phyloP scores from a whole-genome alignment of 2,113 vertebrate species.

The Australoheros scitulus region DNA sequence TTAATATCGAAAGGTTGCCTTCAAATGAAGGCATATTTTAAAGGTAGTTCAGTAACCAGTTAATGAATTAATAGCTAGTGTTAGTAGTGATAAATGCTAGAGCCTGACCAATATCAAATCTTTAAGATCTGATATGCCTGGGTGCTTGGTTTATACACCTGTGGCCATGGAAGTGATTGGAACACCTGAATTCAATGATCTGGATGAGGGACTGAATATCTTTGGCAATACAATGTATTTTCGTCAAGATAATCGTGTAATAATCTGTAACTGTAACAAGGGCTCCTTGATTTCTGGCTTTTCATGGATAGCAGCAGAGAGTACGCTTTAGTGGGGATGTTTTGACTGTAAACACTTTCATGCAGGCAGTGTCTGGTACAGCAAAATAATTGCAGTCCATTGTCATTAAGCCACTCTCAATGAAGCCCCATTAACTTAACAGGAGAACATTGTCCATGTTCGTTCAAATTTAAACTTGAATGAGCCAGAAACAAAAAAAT shows the following conservation, averaged over 20 bases:
- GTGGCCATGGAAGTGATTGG: no score
- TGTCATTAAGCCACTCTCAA: slow-evolving; percentile 32
- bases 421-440: slow-evolving; percentile 37
- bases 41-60: background rate
- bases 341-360: slow-evolving; percentile 39
- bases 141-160: no score
- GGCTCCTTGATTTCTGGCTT: background rate
- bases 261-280: background rate
- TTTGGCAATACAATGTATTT: background rate
- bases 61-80: background rate
- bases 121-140: background rate
- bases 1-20: background rate
- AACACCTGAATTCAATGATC: no score
- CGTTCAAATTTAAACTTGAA: slow-evolving; percentile 41
- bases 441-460: slow-evolving; percentile 17
- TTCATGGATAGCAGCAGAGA: background rate
- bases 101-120: background rate
- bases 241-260: background rate
- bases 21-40: background rate
- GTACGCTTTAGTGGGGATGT: background rate
- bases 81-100: background rate
- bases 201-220: no score
- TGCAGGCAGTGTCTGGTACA: slow-evolving; percentile 1
- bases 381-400: slow-evolving; percentile 42
- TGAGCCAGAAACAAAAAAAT: slow-evolving; percentile 4